A percentile compares a stretch with the other conserved stretches of the same genome.
These are phyloP conservation scores for Serranus cabrilla DNA, from an alignment of 2,797 vertebrate species.

Conservation along the genomic window DNA sequence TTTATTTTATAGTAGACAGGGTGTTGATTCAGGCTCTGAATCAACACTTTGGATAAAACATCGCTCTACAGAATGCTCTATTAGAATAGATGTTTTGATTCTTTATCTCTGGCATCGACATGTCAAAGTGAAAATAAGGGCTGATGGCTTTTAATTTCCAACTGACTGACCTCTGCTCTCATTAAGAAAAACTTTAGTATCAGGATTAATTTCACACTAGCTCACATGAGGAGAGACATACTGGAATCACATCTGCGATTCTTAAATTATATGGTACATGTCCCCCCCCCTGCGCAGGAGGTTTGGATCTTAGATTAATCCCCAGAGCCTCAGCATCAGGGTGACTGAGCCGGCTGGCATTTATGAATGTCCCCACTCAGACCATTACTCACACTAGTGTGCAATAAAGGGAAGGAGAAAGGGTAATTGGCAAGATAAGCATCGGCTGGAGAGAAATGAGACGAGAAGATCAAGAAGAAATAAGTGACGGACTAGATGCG, in stretches of 20 bases:
- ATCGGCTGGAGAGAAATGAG: constrained; percentile 38
- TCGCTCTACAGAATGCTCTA: no score
- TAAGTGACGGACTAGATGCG: constrained; percentile 49
- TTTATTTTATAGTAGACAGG: no score
- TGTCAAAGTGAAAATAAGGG: neutral
- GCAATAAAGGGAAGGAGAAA: constrained; percentile 52
- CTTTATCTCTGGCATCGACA: neutral
- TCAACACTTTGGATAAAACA: no score
- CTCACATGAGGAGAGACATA: constrained; percentile 14
- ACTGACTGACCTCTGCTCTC: neutral
- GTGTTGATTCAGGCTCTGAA: no score
- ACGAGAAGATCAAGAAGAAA: constrained; percentile 34
- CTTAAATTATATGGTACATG: constrained; percentile 5
- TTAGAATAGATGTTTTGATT: neutral
- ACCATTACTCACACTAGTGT: constrained; percentile 63
- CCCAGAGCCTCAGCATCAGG: constrained; percentile 40
- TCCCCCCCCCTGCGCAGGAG: constrained; percentile 5
- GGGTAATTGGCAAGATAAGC: constrained; percentile 69
- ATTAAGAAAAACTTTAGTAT: constrained; percentile 7
- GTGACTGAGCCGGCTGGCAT: constrained; percentile 38
- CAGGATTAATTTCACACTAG: constrained; percentile 10
- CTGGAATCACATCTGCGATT: constrained; percentile 4
- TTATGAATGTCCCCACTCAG: constrained; percentile 54
- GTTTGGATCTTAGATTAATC: constrained; percentile 29
- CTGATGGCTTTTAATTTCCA: neutral